Percentiles rank a stretch among this genome's conserved stretches.
Conservation (phyloP, 2,113 vertebrate genomes). For the Turnix velox region DNA sequence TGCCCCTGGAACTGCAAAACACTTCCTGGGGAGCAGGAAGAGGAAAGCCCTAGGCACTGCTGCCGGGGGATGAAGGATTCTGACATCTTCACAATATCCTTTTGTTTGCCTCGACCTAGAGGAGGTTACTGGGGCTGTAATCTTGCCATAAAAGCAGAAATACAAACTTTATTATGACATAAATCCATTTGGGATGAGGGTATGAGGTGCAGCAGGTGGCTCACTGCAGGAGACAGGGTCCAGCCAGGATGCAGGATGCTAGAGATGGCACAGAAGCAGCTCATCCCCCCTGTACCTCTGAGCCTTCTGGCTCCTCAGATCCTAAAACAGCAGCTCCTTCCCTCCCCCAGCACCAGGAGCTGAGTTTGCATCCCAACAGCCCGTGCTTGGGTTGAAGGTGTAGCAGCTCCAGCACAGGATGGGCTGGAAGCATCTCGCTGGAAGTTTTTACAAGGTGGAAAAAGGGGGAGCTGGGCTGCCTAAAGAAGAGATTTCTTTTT, state of each 20-base stretch:
- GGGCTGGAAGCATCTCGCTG: background rate
- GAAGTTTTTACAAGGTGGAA: background rate
- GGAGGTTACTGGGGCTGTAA: background rate
- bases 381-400: background rate
- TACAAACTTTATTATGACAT: background rate
- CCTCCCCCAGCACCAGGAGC: background rate
- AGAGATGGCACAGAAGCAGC: background rate
- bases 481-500: background rate
- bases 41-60: background rate
- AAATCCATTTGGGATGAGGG: fast-evolving
- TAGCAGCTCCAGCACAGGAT: background rate
- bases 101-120: background rate
- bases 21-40: background rate
- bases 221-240: fast-evolving
- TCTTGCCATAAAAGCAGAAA: background rate
- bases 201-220: background rate
- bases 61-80: background rate
- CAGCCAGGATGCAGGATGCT: fast-evolving
- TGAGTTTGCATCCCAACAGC: background rate
- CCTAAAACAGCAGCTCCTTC: background rate
- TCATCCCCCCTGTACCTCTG: background rate
- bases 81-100: background rate
- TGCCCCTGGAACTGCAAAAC: fast-evolving
- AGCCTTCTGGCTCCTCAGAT: background rate
- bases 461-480: background rate